Evolutionary conservation across 2,113 vertebrate genomes (phyloP).

Genomic region (Poeciliopsis occidentalis): DNA sequence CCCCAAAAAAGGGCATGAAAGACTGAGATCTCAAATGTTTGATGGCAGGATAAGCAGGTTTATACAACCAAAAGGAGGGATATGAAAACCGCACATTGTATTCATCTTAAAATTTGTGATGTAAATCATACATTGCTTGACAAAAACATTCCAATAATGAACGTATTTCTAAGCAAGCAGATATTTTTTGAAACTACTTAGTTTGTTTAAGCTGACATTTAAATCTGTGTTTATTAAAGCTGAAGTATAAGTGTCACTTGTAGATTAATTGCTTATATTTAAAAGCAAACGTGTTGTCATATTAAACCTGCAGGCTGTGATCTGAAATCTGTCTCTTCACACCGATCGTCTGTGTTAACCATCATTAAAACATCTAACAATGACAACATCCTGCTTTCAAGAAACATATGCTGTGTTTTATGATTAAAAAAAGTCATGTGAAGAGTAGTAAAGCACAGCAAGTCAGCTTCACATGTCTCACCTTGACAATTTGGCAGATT

Average conservation of each 20-base stretch:
- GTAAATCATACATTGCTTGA: too few relatives aligned
- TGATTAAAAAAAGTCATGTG: background rate
- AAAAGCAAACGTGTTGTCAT: background rate
- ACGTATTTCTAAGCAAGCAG: too few relatives aligned
- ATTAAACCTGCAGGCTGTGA: slow-evolving; percentile 15
- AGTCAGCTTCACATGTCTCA: background rate
- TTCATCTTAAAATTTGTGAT: too few relatives aligned
- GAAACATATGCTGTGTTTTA: background rate
- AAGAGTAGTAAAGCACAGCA: slow-evolving; percentile 1
- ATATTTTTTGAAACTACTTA: too few relatives aligned
- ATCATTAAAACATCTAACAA: slow-evolving; percentile 20
- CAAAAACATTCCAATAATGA: too few relatives aligned
- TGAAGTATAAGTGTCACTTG: background rate
- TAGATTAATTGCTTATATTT: background rate
- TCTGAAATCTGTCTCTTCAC: background rate
- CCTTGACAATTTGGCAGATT: slow-evolving; percentile 20
- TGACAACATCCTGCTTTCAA: background rate
- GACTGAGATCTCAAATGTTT: too few relatives aligned
- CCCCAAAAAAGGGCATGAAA: too few relatives aligned
- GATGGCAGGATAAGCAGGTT: too few relatives aligned
- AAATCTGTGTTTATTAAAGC: background rate
- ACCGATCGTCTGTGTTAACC: background rate
- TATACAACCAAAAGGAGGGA: too few relatives aligned
- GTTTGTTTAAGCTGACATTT: background rate
- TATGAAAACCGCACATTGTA: too few relatives aligned